Percentiles rank a stretch among this genome's conserved stretches.
These are phyloP conservation scores for Spisula subtruncata DNA, from an alignment of 2,888 invertebrate genomes.

Conservation along the genomic window DNA sequence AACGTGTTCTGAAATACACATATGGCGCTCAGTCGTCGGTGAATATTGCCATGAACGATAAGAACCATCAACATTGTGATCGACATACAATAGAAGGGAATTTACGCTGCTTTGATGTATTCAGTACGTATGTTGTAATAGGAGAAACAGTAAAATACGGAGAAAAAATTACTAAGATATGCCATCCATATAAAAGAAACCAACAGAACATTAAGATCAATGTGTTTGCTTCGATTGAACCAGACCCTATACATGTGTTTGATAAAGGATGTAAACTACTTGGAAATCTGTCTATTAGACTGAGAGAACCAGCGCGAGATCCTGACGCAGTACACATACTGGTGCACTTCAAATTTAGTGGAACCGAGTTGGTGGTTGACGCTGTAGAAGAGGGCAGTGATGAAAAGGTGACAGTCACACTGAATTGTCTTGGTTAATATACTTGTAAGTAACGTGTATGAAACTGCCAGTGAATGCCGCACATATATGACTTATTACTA, in stretches of 20 bases:
- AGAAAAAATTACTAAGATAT: neutral
- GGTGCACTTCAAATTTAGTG: neutral
- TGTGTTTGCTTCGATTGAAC: neutral
- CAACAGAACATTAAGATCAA: neutral
- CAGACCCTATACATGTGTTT: neutral
- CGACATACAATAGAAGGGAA: neutral
- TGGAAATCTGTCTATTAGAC: neutral
- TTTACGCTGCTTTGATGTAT: neutral
- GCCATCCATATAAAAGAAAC: neutral
- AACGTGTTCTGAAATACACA: neutral
- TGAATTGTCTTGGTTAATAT: neutral
- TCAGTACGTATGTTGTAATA: neutral
- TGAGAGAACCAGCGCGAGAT: neutral
- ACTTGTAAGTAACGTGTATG: too few species aligned
- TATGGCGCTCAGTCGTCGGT: neutral
- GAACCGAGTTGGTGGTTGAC: constrained; percentile 1
- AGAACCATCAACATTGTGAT: neutral
- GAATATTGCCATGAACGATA: neutral
- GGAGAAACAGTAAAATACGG: neutral
- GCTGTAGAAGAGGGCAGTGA: neutral
- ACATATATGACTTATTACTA: neutral
- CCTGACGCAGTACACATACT: neutral
- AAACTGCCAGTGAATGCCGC: too few species aligned
- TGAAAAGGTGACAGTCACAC: neutral
- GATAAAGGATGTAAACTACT: neutral